Base-by-base conservation (phyloP, 2,797 vertebrate species). In the Diceros bicornis region DNA sequence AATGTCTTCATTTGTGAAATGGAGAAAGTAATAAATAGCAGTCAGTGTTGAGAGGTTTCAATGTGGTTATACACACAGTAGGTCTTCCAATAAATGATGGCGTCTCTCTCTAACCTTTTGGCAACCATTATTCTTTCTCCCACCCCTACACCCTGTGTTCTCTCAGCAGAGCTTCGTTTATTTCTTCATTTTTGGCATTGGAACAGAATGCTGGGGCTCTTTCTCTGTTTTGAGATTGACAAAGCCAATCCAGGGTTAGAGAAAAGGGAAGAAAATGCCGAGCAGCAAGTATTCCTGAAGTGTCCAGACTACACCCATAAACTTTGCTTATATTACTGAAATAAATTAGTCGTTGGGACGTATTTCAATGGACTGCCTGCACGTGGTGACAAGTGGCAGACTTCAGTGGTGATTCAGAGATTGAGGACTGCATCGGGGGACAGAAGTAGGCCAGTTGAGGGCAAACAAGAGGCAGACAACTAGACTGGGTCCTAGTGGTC, bases 211-310 rank as follows among this genome's bases (percentile, higher is more conserved):
- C 44, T 64, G 52, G 10, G 4, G n/a, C n/a, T 69, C 64, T 79
- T 78, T 62, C 44, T 66, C 29, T 89, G n/a, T 17, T 69, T 86
- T 90, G 52, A n/a, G 62, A 66, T 68, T 34, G 44, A 81, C 34
- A 85, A 83, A 87, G 37, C 32, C 59, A 61, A 27, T 9, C 34
- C 12, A 59, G 25, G 29, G 23, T 34, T 34, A 77, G 23, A 5
- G 27, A 11, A 79, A 79, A 87, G n/a, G 83, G 21, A 95, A n/a
- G 61, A 29, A 81, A 81, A 79, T 25, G 16, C 6, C 7, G 34
- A 75, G 44, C 14, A 61, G 4, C 3, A 25, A 23, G 16, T 81
- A 17, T 82, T 68, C 47, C 13, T 59, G 20, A 52, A 44, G 10
- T 32, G 18, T 37, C 27, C 44, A 95, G 32, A 64, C 37, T 52